Percentiles rank a stretch among this genome's conserved stretches.
Evolutionary conservation across 2,797 vertebrate genomes (phyloP).

Genomic region (Amphiprion clarkii): DNA sequence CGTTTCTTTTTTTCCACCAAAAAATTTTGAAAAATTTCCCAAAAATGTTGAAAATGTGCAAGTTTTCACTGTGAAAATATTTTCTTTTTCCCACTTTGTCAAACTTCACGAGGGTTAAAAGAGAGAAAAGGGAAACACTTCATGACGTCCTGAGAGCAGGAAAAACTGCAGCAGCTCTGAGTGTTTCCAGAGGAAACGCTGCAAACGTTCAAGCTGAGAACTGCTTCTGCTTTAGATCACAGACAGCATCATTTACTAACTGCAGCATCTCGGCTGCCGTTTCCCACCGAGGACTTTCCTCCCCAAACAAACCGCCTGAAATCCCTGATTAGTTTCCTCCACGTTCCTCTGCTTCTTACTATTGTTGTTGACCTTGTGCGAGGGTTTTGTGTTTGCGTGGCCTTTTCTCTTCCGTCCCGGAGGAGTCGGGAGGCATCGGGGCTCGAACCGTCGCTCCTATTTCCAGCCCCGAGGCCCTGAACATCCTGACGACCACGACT

Average conservation of each 20-base stretch:
- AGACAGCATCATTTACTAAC: constrained; percentile 20
- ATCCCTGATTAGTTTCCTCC: constrained; percentile 65
- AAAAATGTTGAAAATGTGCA: too few relatives aligned
- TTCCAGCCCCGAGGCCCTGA: constrained; percentile 58
- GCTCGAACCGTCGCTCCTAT: constrained; percentile 44
- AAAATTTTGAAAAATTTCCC: too few relatives aligned
- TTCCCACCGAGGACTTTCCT: constrained; percentile 32
- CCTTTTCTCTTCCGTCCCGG: constrained; percentile 48
- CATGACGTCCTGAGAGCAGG: constrained; percentile 62
- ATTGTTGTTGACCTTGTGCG: constrained; percentile 60
- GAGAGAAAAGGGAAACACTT: constrained; percentile 59
- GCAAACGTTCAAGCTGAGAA: constrained; percentile 72
- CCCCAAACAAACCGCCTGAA: constrained; percentile 54
- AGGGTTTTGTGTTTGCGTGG: constrained; percentile 38
- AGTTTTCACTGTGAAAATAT: too few relatives aligned
- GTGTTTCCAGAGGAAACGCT: constrained; percentile 72
- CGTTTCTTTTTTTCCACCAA: too few relatives aligned
- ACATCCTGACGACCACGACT: constrained; percentile 72
- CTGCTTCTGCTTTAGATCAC: constrained; percentile 37
- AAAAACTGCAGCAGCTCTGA: background rate
- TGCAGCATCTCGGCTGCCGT: constrained; percentile 38
- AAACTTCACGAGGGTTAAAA: too few relatives aligned
- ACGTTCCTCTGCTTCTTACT: constrained; percentile 8
- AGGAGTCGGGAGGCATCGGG: constrained; percentile 52
- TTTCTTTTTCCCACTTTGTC: too few relatives aligned